These are phyloP conservation scores for Mus minutoides DNA, from an alignment of 2,797 vertebrate species.

Conservation along the genomic window DNA sequence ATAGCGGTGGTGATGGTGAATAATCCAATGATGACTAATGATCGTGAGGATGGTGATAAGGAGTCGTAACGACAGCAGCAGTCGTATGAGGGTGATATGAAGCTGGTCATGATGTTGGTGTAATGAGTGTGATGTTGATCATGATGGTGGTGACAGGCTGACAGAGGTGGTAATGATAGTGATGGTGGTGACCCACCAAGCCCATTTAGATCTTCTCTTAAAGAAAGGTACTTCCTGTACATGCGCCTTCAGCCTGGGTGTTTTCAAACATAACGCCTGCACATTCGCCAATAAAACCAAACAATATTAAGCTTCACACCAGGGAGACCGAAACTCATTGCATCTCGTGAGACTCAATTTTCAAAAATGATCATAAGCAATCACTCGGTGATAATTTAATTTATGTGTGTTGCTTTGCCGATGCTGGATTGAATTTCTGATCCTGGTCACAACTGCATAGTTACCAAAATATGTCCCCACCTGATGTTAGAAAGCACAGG, in stretches of 20 bases:
- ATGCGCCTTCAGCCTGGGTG: background rate
- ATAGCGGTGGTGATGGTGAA: background rate
- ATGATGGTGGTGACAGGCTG: background rate
- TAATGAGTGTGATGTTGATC: background rate
- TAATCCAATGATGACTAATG: background rate
- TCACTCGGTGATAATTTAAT: background rate
- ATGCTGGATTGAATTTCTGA: background rate
- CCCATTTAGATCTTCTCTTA: background rate
- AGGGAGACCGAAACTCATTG: background rate
- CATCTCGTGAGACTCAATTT: background rate
- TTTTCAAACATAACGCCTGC: background rate
- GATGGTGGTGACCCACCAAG: background rate
- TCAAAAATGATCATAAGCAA: background rate
- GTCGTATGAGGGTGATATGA: background rate
- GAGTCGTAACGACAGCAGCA: accelerated
- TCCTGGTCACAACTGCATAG: background rate
- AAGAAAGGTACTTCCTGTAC: background rate
- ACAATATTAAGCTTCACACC: background rate
- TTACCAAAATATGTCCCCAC: background rate
- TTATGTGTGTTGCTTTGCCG: background rate
- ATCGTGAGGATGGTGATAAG: too few species aligned
- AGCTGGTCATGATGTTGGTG: background rate
- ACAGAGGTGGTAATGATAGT: too few species aligned
- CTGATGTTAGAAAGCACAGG: background rate
- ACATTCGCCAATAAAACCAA: background rate